Conservation (phyloP, 2,888 invertebrate species). For the Omphaloscelis lunosa region DNA sequence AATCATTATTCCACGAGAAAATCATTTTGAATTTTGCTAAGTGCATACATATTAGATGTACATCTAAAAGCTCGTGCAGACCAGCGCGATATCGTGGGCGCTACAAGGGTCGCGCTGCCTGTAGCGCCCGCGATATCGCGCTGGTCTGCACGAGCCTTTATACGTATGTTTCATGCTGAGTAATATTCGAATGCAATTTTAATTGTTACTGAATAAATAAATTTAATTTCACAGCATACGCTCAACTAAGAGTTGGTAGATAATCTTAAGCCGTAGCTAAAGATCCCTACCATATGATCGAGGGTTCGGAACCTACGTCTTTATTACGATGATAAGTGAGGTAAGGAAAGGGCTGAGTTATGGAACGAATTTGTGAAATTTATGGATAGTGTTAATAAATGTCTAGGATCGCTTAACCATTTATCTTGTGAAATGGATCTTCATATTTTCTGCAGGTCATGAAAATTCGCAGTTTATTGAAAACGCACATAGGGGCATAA, state of each 20-base stretch:
- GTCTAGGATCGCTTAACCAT: constrained; percentile 34
- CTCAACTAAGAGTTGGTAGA: constrained; percentile 9
- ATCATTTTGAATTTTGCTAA: no score
- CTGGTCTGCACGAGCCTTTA: no score
- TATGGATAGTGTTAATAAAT: constrained; percentile 58
- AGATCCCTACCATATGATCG: constrained; percentile 35
- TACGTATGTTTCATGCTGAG: background rate
- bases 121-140: no score
- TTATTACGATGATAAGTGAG: constrained; percentile 55
- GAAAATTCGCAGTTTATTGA: background rate
- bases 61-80: no score
- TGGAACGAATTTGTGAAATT: constrained; percentile 47
- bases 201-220: background rate
- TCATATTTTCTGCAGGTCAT: constrained; percentile 10
- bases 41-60: no score
- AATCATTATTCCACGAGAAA: no score
- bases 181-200: background rate
- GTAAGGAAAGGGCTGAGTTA: constrained; percentile 48
- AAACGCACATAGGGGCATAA: no score
- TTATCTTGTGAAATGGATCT: constrained; percentile 23
- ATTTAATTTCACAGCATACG: background rate
- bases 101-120: no score
- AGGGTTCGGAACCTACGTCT: constrained; percentile 51
- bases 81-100: no score
- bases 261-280: background rate